Evolutionary conservation across 2,113 vertebrate genomes (phyloP).

Genomic region (Neofelis nebulosa): DNA sequence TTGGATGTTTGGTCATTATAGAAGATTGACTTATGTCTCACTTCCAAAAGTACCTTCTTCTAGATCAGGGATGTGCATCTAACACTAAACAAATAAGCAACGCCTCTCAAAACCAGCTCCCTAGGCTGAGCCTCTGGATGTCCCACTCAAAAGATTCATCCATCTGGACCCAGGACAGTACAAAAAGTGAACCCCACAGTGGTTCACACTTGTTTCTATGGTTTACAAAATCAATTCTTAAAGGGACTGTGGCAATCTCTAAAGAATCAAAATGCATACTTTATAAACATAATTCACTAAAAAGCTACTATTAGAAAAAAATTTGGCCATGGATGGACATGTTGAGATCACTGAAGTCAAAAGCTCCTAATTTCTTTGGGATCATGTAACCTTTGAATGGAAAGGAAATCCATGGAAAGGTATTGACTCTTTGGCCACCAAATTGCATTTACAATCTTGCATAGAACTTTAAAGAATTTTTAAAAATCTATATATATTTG

Average conservation of each 20-base stretch:
- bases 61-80: background rate
- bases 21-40: background rate
- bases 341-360: background rate
- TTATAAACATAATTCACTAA: conserved; percentile 7
- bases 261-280: conserved; percentile 23
- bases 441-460: background rate
- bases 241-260: background rate
- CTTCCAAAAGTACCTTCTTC: background rate
- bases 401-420: background rate
- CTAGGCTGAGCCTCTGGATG: background rate
- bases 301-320: background rate
- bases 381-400: background rate
- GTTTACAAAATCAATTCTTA: conserved; percentile 38
- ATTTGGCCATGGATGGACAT: background rate
- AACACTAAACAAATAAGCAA: background rate
- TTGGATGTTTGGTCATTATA: background rate
- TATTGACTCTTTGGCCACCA: background rate
- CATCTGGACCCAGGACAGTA: background rate
- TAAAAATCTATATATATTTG: background rate
- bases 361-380: background rate
- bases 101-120: background rate
- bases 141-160: background rate
- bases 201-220: background rate
- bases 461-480: background rate
- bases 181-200: background rate